Percentiles rank a stretch among this genome's conserved stretches.
These are phyloP conservation scores for Gonioctena quinquepunctata DNA, from an alignment of 1,140 invertebrate species.

Conservation along the genomic window DNA sequence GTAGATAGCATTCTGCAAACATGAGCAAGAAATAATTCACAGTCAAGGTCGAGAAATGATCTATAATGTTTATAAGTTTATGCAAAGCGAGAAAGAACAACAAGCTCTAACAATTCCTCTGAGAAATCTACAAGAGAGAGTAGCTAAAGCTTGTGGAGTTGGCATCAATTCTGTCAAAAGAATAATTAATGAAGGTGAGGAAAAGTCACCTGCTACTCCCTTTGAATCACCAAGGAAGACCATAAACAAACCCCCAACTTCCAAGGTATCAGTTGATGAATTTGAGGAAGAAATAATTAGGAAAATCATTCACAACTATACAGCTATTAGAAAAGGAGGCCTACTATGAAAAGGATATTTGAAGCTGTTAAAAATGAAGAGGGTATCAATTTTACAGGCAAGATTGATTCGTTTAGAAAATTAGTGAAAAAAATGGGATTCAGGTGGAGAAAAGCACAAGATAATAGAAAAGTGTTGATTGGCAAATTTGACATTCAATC, in stretches of 20 bases:
- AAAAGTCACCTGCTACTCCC: neutral
- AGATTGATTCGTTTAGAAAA: neutral
- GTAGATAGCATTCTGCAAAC: neutral
- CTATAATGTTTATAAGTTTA: neutral
- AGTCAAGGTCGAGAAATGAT: neutral
- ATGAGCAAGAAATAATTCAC: too few relatives aligned
- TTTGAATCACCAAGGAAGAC: neutral
- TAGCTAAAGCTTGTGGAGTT: neutral
- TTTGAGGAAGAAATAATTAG: neutral
- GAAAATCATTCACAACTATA: neutral
- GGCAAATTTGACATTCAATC: neutral
- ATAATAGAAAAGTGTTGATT: neutral
- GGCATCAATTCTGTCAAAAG: neutral
- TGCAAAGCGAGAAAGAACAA: neutral
- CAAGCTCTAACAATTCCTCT: neutral
- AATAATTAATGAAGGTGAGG: neutral
- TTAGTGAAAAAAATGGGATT: neutral
- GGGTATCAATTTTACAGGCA: neutral
- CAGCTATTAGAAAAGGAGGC: neutral
- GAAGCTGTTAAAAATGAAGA: neutral
- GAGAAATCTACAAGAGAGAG: neutral
- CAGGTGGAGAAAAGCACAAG: neutral
- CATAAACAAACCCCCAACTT: neutral
- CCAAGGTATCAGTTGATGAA: too few relatives aligned
- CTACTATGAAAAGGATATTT: neutral